phyloP scores from a whole-genome alignment of 1,140 invertebrate genomes.

The Drosophila baimaii region DNA sequence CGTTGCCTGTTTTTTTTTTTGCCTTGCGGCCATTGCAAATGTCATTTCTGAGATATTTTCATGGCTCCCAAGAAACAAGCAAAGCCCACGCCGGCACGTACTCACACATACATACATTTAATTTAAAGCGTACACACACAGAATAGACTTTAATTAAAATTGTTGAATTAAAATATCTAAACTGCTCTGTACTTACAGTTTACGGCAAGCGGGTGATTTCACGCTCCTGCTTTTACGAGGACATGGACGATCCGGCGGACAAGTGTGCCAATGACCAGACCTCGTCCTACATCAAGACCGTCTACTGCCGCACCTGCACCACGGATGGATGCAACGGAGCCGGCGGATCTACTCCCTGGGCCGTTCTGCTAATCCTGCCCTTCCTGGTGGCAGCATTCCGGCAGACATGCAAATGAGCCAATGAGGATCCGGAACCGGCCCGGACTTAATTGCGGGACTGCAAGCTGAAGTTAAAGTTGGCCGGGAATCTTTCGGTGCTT shows the following conservation, averaged over 20 bases:
- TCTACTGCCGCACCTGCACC: slow-evolving; percentile 83
- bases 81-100: slow-evolving; percentile 54
- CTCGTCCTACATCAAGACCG: slow-evolving; percentile 83
- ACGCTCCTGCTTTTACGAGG: slow-evolving; percentile 83
- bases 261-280: slow-evolving; percentile 78
- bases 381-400: slow-evolving; percentile 58
- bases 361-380: slow-evolving; percentile 53
- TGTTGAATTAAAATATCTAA: slow-evolving; percentile 40
- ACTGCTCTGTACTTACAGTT: slow-evolving; percentile 63
- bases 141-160: slow-evolving; percentile 63
- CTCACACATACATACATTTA: slow-evolving; percentile 62
- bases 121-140: slow-evolving; percentile 37
- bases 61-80: slow-evolving; percentile 33
- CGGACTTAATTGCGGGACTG: slow-evolving; percentile 62
- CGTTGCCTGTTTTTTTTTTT: slow-evolving; percentile 11
- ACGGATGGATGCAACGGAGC: slow-evolving; percentile 80
- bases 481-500: slow-evolving; percentile 16
- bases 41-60: slow-evolving; percentile 61
- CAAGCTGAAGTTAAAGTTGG: slow-evolving; percentile 30
- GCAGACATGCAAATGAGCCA: slow-evolving; percentile 72
- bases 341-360: slow-evolving; percentile 37
- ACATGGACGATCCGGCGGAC: slow-evolving; percentile 78
- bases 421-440: neutral
- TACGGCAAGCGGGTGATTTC: slow-evolving; percentile 83
- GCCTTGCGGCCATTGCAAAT: slow-evolving; percentile 60